Percentiles rank a stretch among this genome's conserved stretches.
phyloP scores from a whole-genome alignment of 2,113 vertebrate species.

The Apeltes quadracus region DNA sequence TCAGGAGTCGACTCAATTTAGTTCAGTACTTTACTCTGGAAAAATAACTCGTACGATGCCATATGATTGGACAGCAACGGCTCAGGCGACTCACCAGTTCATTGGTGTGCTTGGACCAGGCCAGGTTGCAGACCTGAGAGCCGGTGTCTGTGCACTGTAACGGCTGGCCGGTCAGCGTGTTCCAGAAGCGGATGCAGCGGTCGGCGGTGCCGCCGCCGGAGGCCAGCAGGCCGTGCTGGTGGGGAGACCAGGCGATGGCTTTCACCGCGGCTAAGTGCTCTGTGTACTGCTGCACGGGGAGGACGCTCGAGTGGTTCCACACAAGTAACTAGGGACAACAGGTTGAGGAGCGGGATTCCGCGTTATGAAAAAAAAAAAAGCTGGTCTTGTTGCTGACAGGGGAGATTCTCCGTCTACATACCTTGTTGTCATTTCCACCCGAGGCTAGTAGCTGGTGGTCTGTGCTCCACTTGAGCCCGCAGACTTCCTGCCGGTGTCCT shows the following conservation, averaged over 20 bases:
- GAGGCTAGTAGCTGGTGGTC: conserved; percentile 98
- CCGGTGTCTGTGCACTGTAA: conserved; percentile 97
- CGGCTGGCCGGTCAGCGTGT: conserved; percentile 95
- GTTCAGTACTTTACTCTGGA: background rate
- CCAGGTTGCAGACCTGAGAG: conserved; percentile 97
- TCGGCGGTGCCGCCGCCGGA: conserved; percentile 94
- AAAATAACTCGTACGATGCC: background rate
- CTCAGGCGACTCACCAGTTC: conserved; percentile 86
- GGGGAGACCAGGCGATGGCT: conserved; percentile 97
- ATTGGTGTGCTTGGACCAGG: conserved; percentile 98
- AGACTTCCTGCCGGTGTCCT: conserved; percentile 97
- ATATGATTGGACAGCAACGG: background rate
- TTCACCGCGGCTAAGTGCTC: conserved; percentile 98
- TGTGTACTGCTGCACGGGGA: conserved; percentile 95
- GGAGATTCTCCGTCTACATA: conserved; percentile 52
- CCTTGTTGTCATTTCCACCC: conserved; percentile 98
- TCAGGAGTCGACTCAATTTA: background rate
- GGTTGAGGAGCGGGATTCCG: background rate
- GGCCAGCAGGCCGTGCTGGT: conserved; percentile 95
- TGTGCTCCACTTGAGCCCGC: conserved; percentile 98
- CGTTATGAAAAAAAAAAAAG: background rate
- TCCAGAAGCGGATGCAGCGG: conserved; percentile 99
- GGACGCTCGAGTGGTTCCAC: conserved; percentile 96
- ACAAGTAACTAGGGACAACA: conserved; percentile 86
- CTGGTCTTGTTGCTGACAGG: background rate